Percentiles rank a stretch among this genome's conserved stretches.
These are phyloP conservation scores for Protobothrops flavoviridis DNA, from an alignment of 2,113 vertebrate genomes.

Conservation along the genomic window DNA sequence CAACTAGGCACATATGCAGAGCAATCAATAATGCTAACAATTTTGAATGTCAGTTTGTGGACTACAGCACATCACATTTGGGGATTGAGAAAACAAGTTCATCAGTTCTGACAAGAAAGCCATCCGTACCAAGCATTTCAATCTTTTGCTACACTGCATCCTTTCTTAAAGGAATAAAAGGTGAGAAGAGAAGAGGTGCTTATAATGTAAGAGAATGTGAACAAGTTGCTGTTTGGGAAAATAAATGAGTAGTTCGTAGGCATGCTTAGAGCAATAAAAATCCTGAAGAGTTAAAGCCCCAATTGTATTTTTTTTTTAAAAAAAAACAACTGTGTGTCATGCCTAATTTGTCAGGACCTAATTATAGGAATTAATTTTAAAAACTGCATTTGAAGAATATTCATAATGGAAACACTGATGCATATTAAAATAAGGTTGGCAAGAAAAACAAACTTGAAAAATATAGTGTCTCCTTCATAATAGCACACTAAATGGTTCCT, in stretches of 20 bases:
- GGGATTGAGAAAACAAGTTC: neutral
- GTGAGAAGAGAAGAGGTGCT: too few species aligned
- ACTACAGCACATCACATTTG: neutral
- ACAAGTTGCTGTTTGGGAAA: neutral
- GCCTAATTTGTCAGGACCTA: neutral
- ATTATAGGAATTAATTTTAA: neutral
- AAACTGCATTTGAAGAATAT: neutral
- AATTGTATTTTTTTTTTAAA: neutral
- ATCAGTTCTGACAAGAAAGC: neutral
- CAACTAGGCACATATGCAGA: neutral
- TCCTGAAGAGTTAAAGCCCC: neutral
- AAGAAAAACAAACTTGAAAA: neutral
- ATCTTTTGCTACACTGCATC: neutral
- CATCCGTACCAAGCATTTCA: neutral
- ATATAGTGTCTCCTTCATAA: neutral
- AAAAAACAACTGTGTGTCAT: accelerated
- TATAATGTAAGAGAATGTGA: neutral
- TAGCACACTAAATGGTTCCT: constrained; percentile 62
- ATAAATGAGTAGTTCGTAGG: neutral
- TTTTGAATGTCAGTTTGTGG: neutral
- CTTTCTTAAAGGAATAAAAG: too few species aligned
- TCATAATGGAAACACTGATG: neutral
- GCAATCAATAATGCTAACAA: neutral
- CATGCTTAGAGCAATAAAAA: neutral
- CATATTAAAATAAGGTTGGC: neutral